A percentile compares a stretch with the other conserved stretches of the same genome.
phyloP scores from a whole-genome alignment of 2,888 invertebrate species.

The Rotaria macrura region DNA sequence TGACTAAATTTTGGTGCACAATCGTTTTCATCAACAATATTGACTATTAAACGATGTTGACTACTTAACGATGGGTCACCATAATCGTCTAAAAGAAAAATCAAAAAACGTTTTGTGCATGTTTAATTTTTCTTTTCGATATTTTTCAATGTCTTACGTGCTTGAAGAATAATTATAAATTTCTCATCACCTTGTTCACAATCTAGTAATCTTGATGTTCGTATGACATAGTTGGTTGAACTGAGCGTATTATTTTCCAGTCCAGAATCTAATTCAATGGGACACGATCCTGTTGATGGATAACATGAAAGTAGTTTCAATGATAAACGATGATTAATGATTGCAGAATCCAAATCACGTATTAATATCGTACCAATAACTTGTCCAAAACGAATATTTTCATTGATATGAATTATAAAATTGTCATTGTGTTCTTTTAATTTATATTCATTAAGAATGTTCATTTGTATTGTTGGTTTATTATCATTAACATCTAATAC shows the following conservation, averaged over 20 bases:
- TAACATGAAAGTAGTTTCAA: background rate
- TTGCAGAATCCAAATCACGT: background rate
- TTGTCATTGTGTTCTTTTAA: background rate
- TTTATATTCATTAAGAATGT: background rate
- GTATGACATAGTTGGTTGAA: background rate
- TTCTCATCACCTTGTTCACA: background rate
- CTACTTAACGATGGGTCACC: background rate
- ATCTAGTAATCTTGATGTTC: background rate
- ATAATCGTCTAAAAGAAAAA: background rate
- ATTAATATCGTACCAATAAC: background rate
- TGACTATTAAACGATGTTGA: background rate
- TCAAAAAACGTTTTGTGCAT: background rate
- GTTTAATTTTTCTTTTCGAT: background rate
- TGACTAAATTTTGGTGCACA: background rate
- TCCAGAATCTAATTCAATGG: background rate
- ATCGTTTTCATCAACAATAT: background rate
- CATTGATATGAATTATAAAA: background rate
- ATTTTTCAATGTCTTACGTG: background rate
- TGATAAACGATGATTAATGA: background rate
- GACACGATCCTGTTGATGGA: background rate
- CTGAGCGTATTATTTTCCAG: background rate
- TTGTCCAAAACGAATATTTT: background rate
- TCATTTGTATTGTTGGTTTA: background rate
- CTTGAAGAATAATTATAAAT: background rate
- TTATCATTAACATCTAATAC: background rate